Evolutionary conservation across 1,140 invertebrate species (phyloP).

Genomic region (Chionoecetes opilio): DNA sequence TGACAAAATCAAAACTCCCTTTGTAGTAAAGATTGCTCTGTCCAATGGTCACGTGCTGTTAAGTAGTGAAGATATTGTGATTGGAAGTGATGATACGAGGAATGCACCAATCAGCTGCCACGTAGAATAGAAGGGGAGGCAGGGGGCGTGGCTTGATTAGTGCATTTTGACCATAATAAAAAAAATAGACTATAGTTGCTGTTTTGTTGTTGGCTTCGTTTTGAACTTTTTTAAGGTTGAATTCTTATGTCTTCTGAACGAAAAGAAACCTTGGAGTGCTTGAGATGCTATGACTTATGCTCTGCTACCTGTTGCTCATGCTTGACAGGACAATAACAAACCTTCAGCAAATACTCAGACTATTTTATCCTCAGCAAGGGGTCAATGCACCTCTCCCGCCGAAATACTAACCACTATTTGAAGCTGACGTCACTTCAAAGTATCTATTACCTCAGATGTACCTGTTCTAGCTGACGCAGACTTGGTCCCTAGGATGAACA

Average conservation of each 20-base stretch:
- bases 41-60: too few relatives aligned
- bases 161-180: too few relatives aligned
- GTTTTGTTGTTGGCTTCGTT: neutral
- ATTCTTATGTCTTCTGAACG: conserved; percentile 20
- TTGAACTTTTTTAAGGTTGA: neutral
- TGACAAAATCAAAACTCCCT: too few relatives aligned
- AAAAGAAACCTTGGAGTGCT: neutral
- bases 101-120: too few relatives aligned
- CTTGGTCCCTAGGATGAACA: neutral
- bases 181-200: conserved; percentile 19
- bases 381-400: neutral
- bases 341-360: neutral
- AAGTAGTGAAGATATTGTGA: too few relatives aligned
- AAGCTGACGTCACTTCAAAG: too few relatives aligned
- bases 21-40: too few relatives aligned
- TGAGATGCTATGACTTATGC: neutral
- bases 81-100: too few relatives aligned
- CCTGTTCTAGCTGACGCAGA: neutral
- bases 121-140: too few relatives aligned
- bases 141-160: too few relatives aligned
- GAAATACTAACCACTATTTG: too few relatives aligned
- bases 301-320: neutral
- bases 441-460: neutral
- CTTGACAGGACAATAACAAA: neutral
- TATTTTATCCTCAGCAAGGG: neutral